phyloP scores from a whole-genome alignment of 92 coral and sea anemone genomes.

The Ricordea florida region DNA sequence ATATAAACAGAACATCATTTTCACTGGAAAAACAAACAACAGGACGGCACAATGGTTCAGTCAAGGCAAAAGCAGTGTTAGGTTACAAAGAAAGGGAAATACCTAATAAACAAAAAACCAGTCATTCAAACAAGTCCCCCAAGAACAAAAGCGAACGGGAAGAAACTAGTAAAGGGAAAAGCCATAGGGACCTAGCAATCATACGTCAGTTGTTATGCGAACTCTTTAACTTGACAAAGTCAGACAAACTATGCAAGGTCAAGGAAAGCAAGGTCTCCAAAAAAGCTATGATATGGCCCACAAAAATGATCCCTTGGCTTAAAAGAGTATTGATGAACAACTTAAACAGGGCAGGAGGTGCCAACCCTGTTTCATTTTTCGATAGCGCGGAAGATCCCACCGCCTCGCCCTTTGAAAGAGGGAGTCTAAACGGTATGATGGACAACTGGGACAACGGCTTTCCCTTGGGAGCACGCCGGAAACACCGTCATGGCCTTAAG shows the following conservation, averaged over 20 bases:
- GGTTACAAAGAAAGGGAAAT: too few relatives aligned
- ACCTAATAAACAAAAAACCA: too few relatives aligned
- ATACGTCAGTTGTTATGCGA: constrained; percentile 9
- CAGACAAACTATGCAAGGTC: too few relatives aligned
- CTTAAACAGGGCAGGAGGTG: constrained; percentile 31
- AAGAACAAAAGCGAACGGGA: neutral
- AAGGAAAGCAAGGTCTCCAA: constrained; percentile 13
- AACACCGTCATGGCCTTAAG: constrained; percentile 48
- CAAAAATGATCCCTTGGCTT: constrained; percentile 83
- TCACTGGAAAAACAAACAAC: too few relatives aligned
- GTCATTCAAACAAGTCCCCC: too few relatives aligned
- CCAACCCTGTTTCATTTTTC: constrained; percentile 44
- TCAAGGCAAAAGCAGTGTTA: too few relatives aligned
- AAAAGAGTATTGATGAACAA: constrained; percentile 66
- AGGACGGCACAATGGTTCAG: too few relatives aligned
- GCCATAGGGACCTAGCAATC: too few relatives aligned
- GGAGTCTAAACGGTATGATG: neutral
- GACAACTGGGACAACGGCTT: constrained; percentile 66
- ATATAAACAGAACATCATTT: too few relatives aligned
- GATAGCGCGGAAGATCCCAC: constrained; percentile 58
- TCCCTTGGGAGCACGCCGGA: neutral
- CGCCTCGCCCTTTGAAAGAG: neutral
- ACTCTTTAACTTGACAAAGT: constrained; percentile 1
- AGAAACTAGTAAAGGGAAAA: neutral
- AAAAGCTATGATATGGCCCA: constrained; percentile 96